phyloP scores from a whole-genome alignment of 2,113 vertebrate genomes.

The Odontophorus gujanensis region DNA sequence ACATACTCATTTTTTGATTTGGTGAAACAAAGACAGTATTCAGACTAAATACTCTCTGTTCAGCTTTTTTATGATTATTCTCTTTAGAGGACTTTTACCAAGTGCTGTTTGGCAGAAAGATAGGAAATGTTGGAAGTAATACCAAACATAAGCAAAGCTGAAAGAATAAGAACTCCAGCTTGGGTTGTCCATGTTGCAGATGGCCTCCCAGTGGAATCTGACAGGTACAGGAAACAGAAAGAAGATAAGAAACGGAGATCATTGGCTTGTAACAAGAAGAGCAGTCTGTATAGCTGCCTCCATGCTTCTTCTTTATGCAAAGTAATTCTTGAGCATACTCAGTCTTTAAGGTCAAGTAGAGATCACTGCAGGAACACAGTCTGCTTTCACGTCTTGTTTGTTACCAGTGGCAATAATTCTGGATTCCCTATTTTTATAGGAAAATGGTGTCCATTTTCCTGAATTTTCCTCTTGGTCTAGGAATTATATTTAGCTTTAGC shows the following conservation, averaged over 20 bases:
- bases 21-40: slow-evolving; percentile 21
- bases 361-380: not conserved
- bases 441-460: not conserved
- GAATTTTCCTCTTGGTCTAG: not conserved
- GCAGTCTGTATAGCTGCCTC: not conserved
- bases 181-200: not conserved
- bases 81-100: slow-evolving; percentile 24
- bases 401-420: not conserved
- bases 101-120: slow-evolving; percentile 20
- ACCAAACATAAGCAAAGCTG: slow-evolving; percentile 39
- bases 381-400: not conserved
- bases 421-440: not conserved
- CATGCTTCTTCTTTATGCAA: not conserved
- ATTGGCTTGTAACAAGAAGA: not conserved
- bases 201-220: slow-evolving; percentile 5
- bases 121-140: slow-evolving; percentile 32
- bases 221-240: slow-evolving; percentile 7
- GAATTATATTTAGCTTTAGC: slow-evolving; percentile 9
- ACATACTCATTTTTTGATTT: slow-evolving; percentile 27
- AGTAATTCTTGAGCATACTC: not conserved
- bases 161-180: not conserved
- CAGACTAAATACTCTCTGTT: slow-evolving; percentile 51
- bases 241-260: not conserved
- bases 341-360: not conserved
- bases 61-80: slow-evolving; percentile 23